phyloP scores from a whole-genome alignment of 2,888 invertebrate species.

The Gymnosoma rotundatum region DNA sequence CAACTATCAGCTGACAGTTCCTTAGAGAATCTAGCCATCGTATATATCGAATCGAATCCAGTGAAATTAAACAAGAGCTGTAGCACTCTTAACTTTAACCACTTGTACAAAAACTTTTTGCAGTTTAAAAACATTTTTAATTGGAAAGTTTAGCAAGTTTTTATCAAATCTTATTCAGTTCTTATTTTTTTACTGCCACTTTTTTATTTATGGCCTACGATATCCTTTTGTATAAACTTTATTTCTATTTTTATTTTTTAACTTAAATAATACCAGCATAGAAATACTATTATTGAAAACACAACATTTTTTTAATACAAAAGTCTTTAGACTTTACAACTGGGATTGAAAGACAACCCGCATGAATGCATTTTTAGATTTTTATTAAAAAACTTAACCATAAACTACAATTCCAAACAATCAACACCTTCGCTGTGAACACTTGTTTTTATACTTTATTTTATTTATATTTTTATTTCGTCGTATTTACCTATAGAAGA shows the following conservation, averaged over 20 bases:
- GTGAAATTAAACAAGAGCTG: too few species aligned
- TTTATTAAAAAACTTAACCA: conserved; percentile 2
- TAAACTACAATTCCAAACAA: conserved; percentile 59
- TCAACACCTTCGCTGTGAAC: conserved; percentile 64
- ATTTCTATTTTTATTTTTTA: conserved; percentile 20
- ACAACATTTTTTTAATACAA: not conserved
- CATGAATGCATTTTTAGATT: conserved; percentile 28
- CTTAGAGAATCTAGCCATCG: too few species aligned
- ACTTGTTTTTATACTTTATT: conserved; percentile 46
- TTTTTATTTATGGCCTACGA: conserved; percentile 38
- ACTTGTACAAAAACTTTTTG: not conserved
- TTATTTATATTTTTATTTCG: conserved; percentile 30
- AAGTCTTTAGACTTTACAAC: conserved; percentile 40
- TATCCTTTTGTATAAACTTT: conserved; percentile 26
- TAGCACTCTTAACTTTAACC: too few species aligned
- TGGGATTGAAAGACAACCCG: conserved; percentile 24
- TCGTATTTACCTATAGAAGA: conserved; percentile 55
- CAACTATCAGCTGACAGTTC: too few species aligned
- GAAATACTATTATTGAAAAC: conserved; percentile 31
- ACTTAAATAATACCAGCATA: conserved; percentile 33
- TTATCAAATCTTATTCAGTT: not conserved
- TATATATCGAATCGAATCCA: too few species aligned
- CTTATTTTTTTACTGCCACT: not conserved
- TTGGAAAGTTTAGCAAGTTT: conserved; percentile 27
- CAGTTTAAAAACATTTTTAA: conserved; percentile 5